Conservation (phyloP, 2,797 vertebrate genomes). For the Hypotaenidia philippensis region DNA sequence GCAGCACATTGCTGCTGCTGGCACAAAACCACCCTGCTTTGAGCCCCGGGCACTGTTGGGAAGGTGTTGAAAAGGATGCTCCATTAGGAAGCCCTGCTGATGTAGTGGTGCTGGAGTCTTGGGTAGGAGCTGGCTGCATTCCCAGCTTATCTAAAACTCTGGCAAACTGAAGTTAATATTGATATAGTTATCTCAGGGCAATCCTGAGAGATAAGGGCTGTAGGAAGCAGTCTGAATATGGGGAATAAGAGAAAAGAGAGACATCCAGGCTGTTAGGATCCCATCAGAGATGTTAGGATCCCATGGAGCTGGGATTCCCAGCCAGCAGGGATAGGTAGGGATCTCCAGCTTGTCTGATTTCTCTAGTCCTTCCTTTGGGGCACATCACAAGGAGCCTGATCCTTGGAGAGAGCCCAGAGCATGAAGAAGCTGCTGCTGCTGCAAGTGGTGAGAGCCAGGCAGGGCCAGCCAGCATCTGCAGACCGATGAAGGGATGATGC, state of each 20-base stretch:
- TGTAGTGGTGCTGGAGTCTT: not conserved
- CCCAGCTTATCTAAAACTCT: conserved; percentile 12
- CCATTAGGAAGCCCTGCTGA: not conserved
- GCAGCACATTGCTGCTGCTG: conserved; percentile 2
- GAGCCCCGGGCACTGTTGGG: not conserved
- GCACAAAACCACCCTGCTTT: not conserved
- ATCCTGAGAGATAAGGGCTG: not conserved
- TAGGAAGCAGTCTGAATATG: not conserved
- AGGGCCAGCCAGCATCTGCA: not conserved
- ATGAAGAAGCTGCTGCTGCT: not conserved
- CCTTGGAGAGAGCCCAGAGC: not conserved
- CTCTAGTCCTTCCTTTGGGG: rapidly evolving
- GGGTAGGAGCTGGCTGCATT: conserved; percentile 11
- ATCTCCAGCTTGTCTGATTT: not conserved
- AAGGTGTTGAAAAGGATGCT: not conserved
- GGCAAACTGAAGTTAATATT: conserved; percentile 7
- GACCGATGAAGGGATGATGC: not conserved
- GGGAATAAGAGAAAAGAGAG: not conserved
- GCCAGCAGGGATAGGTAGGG: not conserved
- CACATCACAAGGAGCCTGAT: not conserved
- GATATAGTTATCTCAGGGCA: not conserved
- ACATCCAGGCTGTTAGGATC: not conserved
- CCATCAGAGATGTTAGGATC: not conserved
- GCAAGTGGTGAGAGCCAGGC: not conserved
- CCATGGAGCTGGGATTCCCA: not conserved